Conservation (phyloP, 2,797 vertebrate species). For the Muraenolepis orangiensis region DNA sequence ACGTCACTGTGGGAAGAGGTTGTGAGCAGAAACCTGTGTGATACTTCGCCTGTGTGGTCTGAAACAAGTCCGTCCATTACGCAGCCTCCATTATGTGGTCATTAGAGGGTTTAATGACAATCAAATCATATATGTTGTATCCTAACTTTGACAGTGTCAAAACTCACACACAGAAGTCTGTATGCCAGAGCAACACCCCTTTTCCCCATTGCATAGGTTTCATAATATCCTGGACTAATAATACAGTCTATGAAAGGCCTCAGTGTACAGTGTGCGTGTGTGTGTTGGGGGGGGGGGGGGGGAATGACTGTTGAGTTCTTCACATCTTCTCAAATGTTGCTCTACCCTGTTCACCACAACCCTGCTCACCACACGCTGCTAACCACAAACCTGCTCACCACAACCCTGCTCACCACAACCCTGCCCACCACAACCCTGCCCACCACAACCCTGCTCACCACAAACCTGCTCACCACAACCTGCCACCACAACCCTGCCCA, state of each 20-base stretch:
- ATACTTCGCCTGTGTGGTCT: constrained; percentile 6
- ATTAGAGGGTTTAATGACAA: not conserved
- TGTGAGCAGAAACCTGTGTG: constrained; percentile 13
- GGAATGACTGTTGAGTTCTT: constrained; percentile 31
- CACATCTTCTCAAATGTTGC: too few relatives aligned
- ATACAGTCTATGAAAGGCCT: constrained; percentile 53
- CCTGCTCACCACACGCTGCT: too few relatives aligned
- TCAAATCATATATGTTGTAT: too few relatives aligned
- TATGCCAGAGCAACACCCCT: constrained; percentile 39
- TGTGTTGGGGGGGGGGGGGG: too few relatives aligned
- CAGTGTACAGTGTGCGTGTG: constrained; percentile 45
- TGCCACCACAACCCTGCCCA: too few relatives aligned
- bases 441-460: not conserved
- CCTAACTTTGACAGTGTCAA: too few relatives aligned
- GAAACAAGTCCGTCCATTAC: not conserved
- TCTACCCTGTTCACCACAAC: not conserved
- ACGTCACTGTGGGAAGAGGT: constrained; percentile 22
- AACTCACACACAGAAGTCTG: constrained; percentile 2
- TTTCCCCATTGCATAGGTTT: constrained; percentile 38
- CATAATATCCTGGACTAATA: constrained; percentile 44
- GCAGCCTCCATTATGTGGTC: not conserved
- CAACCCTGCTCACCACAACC: too few relatives aligned
- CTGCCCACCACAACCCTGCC: too few relatives aligned
- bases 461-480: too few relatives aligned
- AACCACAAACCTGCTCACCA: too few relatives aligned